Base-by-base conservation (phyloP, 2,797 vertebrate genomes). In the Sebastes vulpes region DNA sequence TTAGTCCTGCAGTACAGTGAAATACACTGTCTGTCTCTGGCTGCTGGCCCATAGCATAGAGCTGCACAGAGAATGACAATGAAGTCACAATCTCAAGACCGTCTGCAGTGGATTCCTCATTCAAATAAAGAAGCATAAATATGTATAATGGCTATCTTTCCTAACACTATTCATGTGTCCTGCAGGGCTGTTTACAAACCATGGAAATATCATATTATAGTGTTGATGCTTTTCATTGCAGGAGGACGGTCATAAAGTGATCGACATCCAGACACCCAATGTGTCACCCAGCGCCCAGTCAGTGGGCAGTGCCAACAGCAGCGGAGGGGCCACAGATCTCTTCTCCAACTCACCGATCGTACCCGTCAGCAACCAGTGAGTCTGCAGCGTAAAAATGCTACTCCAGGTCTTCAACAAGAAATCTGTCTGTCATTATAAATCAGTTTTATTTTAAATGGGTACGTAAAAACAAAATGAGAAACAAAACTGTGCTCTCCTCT, bases 211-310 rank as follows among this genome's bases (percentile, higher is more conserved):
- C 5, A 20, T 14, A 14, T 29, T 42, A 21, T 71, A 14, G 1
- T 65, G 23, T 53, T 58, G 38, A 64, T 73, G 58, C 32, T 72
- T 57, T 69, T 56, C 53, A 5, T 59, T 52, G 29, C 93, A 98
- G 98, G 97, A 97, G 68, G 97, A 97, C 31, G 93, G 97, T 87
- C 95, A 97, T 71, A 97, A 97, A 92, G 97, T 97, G 89, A 96
- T 96, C 6, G 95, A 95, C 81, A 93, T 95, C 81, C 96, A 96
- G 89, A 96, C 97, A 25, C 97, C 97, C 66, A 97, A 96, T 56
- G 96, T 95, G 71, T 98, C 97, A 21, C 98, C 98, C 83, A 97
- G 97, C 91, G 94, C 96, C 91, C 97, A 98, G 92, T 98, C 97
- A 65, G 97, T 96, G 90, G 97, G 97, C 90, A 98, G 97, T 79